These are phyloP conservation scores for Aphidius gifuensis DNA, from an alignment of 1,140 invertebrate species.

Conservation along the genomic window DNA sequence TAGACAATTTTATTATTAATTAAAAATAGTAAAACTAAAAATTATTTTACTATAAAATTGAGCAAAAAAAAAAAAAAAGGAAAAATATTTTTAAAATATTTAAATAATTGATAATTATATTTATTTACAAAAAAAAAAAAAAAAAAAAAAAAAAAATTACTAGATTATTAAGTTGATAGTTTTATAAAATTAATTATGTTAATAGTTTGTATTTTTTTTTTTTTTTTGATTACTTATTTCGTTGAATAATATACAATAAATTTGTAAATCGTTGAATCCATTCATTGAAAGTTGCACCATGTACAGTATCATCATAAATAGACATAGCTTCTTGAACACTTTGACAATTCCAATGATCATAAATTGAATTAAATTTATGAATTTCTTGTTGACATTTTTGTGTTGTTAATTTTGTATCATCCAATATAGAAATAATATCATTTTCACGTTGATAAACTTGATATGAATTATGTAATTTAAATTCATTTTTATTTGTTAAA, in stretches of 20 bases:
- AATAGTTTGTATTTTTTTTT: too few species aligned
- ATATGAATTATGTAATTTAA: conserved; percentile 11
- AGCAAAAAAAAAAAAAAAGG: too few species aligned
- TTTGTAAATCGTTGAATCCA: conserved; percentile 40
- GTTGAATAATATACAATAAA: conserved; percentile 40
- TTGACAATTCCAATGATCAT: conserved; percentile 38
- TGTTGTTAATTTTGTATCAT: conserved; percentile 23
- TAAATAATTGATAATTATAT: too few species aligned
- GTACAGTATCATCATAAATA: conserved; percentile 32
- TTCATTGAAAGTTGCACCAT: conserved; percentile 36
- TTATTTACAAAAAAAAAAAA: too few species aligned
- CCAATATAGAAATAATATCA: conserved; percentile 35
- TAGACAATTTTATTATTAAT: too few species aligned
- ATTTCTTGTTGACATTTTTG: conserved; percentile 32
- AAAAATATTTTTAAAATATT: too few species aligned
- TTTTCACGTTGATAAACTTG: conserved; percentile 7
- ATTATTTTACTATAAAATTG: too few species aligned
- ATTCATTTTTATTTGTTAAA: conserved; percentile 9
- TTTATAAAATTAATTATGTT: too few species aligned
- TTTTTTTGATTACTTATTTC: conserved; percentile 26
- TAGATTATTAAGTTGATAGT: too few species aligned
- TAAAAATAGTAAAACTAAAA: too few species aligned
- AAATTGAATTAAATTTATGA: conserved; percentile 31
- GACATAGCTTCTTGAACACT: conserved; percentile 35
- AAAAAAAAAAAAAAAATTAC: too few species aligned